Percentiles rank a stretch among this genome's conserved stretches.
phyloP scores from a whole-genome alignment of 35 echinoderm and acorn worm genomes.

The Eucidaris tribuloides region DNA sequence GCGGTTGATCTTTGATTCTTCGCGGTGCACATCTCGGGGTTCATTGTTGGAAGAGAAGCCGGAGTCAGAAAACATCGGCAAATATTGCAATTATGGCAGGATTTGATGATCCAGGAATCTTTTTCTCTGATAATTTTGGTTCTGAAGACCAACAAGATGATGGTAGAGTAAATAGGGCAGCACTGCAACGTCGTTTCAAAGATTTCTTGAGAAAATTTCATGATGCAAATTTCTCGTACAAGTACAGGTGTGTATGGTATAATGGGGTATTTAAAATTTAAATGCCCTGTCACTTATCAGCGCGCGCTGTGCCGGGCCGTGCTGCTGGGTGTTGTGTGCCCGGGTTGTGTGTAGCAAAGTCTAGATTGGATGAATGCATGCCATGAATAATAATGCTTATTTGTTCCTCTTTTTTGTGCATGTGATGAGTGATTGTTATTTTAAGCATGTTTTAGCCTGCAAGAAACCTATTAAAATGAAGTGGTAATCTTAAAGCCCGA shows the following conservation, averaged over 20 bases:
- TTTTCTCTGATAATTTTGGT: constrained; percentile 98
- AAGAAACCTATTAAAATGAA: too few relatives aligned
- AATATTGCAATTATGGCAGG: constrained; percentile 77
- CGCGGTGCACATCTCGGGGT: too few relatives aligned
- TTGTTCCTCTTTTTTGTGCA: too few relatives aligned
- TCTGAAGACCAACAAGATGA: constrained; percentile 86
- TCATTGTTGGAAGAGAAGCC: not conserved
- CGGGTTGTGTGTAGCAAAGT: too few relatives aligned
- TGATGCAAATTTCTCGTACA: constrained; percentile 96
- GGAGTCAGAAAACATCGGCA: not conserved
- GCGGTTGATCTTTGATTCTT: too few relatives aligned
- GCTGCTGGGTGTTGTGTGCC: too few relatives aligned
- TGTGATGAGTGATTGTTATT: too few relatives aligned
- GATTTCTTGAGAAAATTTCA: constrained; percentile 98
- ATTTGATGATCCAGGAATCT: constrained; percentile 91
- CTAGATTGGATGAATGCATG: too few relatives aligned
- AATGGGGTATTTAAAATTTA: constrained; percentile 22
- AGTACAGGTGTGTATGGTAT: constrained; percentile 94
- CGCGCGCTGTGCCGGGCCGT: too few relatives aligned
- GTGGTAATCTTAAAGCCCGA: too few relatives aligned
- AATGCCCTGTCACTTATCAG: constrained; percentile 10
- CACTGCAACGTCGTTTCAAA: constrained; percentile 86
- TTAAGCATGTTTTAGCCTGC: too few relatives aligned
- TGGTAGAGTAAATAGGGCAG: constrained; percentile 66
- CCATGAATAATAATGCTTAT: too few relatives aligned